A percentile compares a stretch with the other conserved stretches of the same genome.
Conservation (phyloP, 2,888 invertebrate species). For the Mechanitis mazaeus region DNA sequence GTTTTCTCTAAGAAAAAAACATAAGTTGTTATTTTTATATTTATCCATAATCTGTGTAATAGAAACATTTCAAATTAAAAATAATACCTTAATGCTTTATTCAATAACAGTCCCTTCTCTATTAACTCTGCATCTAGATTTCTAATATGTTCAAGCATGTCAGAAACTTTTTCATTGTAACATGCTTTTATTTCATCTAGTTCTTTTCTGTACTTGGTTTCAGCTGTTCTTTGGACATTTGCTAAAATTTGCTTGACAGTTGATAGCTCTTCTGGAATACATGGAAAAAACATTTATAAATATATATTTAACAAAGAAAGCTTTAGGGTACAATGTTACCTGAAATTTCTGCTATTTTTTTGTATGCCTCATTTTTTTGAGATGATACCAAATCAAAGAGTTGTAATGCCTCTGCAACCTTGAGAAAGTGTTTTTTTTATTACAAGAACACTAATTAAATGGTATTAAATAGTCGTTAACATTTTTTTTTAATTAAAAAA, state of each 20-base stretch:
- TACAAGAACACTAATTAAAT: no score
- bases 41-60: no score
- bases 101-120: conserved; percentile 72
- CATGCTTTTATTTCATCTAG: conserved; percentile 73
- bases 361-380: conserved; percentile 57
- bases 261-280: conserved; percentile 71
- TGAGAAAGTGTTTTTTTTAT: conserved; percentile 15
- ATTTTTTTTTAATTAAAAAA: no score
- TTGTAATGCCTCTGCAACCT: conserved; percentile 70
- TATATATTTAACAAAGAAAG: conserved; percentile 5
- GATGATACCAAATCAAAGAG: conserved; percentile 58
- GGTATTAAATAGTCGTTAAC: no score
- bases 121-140: conserved; percentile 75
- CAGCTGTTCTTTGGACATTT: conserved; percentile 74
- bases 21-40: no score
- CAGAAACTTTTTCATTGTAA: conserved; percentile 76
- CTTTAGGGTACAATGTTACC: conserved; percentile 36
- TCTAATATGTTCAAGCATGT: conserved; percentile 75
- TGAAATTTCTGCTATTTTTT: conserved; percentile 49
- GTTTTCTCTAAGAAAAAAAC: conserved; percentile 56
- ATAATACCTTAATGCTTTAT: conserved; percentile 63
- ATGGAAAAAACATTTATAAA: conserved; percentile 6
- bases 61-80: not conserved
- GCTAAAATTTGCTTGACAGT: conserved; percentile 71
- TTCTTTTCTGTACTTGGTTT: conserved; percentile 76